Percentiles rank a stretch among this genome's conserved stretches.
These are phyloP conservation scores for Pyrocoelia pectoralis DNA, from an alignment of 2,888 invertebrate species.

Conservation along the genomic window DNA sequence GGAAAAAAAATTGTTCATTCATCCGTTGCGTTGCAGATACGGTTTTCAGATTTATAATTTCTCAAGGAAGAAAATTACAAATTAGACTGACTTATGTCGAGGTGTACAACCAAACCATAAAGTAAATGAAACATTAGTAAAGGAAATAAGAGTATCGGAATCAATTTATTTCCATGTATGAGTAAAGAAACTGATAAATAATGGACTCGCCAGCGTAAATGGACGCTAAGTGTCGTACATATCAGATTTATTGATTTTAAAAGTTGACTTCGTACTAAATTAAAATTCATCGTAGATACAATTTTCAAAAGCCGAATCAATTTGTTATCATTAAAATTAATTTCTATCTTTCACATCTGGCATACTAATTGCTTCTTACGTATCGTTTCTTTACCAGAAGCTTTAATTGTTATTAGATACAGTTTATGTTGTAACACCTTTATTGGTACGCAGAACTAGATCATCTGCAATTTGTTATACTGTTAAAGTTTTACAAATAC, in stretches of 20 bases:
- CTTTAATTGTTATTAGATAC: conserved; percentile 30
- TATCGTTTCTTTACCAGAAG: conserved; percentile 20
- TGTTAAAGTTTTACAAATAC: conserved; percentile 27
- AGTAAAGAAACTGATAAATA: conserved; percentile 32
- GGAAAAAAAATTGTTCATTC: background rate
- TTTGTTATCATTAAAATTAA: conserved; percentile 14
- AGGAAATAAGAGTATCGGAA: conserved; percentile 30
- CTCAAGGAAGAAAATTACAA: conserved; percentile 26
- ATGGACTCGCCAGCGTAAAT: conserved; percentile 32
- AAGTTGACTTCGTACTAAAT: conserved; percentile 1
- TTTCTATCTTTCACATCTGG: conserved; percentile 22
- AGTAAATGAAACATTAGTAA: conserved; percentile 23
- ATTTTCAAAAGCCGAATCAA: conserved; percentile 10
- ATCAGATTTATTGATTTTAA: conserved; percentile 26
- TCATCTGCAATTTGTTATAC: conserved; percentile 34
- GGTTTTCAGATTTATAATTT: conserved; percentile 16
- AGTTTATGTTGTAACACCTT: conserved; percentile 30
- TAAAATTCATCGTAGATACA: conserved; percentile 9
- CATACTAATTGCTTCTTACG: conserved; percentile 14
- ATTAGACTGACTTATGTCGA: conserved; percentile 15
- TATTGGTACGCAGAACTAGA: conserved; percentile 34
- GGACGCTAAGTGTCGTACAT: conserved; percentile 28
- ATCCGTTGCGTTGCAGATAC: background rate
- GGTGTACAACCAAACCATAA: conserved; percentile 21
- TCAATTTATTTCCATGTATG: conserved; percentile 32